Conservation (phyloP, 1,140 invertebrate genomes). For the Diuraphis noxia region DNA sequence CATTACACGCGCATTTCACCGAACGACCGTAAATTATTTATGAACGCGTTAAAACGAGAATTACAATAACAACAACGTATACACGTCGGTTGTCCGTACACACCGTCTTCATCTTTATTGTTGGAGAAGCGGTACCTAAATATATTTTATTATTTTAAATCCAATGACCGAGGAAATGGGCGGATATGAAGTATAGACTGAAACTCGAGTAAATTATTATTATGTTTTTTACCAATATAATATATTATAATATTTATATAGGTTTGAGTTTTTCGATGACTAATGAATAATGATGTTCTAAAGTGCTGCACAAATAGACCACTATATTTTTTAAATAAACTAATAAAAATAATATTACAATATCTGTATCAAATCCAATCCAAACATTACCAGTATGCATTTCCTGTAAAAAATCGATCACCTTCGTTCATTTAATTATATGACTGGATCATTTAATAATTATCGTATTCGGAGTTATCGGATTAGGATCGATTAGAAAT, state of each 20-base stretch:
- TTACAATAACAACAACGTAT: neutral
- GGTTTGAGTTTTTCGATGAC: neutral
- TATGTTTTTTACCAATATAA: neutral
- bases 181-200: neutral
- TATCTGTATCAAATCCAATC: neutral
- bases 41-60: constrained; percentile 3
- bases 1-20: neutral
- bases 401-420: neutral
- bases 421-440: neutral
- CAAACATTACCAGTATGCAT: neutral
- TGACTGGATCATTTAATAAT: neutral
- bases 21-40: constrained; percentile 7
- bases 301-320: neutral
- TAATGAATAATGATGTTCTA: neutral
- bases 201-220: neutral
- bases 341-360: neutral
- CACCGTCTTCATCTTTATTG: neutral
- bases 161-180: neutral
- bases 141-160: neutral
- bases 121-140: neutral
- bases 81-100: neutral
- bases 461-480: neutral
- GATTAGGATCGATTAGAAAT: constrained; percentile 6
- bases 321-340: no score
- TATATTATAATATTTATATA: neutral